Conservation (phyloP, 2,888 invertebrate genomes). For the Chrysotoxum bicinctum region DNA sequence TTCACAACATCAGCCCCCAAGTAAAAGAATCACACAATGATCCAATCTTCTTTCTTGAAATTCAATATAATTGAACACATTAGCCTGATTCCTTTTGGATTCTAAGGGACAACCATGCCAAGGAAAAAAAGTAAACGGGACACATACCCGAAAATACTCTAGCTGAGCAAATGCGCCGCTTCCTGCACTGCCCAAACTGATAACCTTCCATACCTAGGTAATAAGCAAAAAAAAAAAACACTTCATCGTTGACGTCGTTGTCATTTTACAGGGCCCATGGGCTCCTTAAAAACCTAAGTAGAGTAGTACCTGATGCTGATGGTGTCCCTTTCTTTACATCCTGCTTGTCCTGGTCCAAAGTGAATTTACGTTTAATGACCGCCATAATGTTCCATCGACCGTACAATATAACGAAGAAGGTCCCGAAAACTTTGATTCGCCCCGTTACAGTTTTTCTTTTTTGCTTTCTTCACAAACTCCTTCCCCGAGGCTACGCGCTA, state of each 20-base stretch:
- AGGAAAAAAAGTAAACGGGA: background rate
- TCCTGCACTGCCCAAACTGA: constrained; percentile 49
- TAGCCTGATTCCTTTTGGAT: constrained; percentile 35
- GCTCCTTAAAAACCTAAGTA: constrained; percentile 33
- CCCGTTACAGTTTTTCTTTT: background rate
- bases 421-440: constrained; percentile 68
- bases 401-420: constrained; percentile 62
- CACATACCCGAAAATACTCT: background rate
- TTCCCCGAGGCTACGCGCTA: background rate
- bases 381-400: constrained; percentile 69
- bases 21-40: constrained; percentile 23
- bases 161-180: constrained; percentile 39
- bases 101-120: constrained; percentile 1
- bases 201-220: constrained; percentile 1
- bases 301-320: constrained; percentile 58
- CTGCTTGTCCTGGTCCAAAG: constrained; percentile 40
- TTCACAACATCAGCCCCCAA: constrained; percentile 32
- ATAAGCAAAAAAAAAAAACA: no score
- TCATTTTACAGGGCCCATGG: constrained; percentile 38
- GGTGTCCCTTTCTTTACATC: background rate
- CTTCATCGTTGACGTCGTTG: background rate
- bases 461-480: constrained; percentile 8
- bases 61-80: constrained; percentile 69
- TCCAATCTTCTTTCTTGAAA: constrained; percentile 43
- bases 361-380: constrained; percentile 70